A percentile compares a stretch with the other conserved stretches of the same genome.
Conservation (phyloP, 1,140 invertebrate species). For the Sycophaga agraensis region DNA sequence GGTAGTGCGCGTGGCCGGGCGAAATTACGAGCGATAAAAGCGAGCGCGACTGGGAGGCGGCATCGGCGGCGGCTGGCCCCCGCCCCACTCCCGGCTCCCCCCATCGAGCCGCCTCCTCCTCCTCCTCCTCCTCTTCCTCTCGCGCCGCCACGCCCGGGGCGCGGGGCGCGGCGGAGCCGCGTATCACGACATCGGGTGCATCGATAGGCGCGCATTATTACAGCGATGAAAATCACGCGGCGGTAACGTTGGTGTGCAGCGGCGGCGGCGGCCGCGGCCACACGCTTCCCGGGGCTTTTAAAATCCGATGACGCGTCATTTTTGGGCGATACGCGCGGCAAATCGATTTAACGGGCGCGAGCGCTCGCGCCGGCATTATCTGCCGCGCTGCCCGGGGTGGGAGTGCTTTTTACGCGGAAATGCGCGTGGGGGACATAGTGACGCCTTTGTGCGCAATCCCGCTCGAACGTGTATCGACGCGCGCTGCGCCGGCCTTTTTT, state of each 20-base stretch:
- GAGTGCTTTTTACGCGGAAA: conserved; percentile 12
- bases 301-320: conserved; percentile 47
- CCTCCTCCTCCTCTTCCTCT: too few species aligned
- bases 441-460: not conserved
- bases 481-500: not conserved
- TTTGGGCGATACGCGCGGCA: conserved; percentile 25
- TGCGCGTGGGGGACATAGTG: too few species aligned
- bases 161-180: conserved; percentile 8
- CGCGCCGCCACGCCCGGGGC: not conserved
- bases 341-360: conserved; percentile 27
- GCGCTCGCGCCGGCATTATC: too few species aligned
- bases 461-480: not conserved
- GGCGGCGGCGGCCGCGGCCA: too few species aligned
- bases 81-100: too few species aligned
- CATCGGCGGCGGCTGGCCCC: too few species aligned
- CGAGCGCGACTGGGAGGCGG: too few species aligned
- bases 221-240: conserved; percentile 39
- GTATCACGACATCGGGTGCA: conserved; percentile 17
- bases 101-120: too few species aligned
- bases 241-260: conserved; percentile 18
- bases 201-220: conserved; percentile 43
- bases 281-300: conserved; percentile 34
- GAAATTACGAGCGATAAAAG: conserved; percentile 27
- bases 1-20: not conserved
- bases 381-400: too few species aligned